Base-by-base conservation (phyloP, 2,797 vertebrate genomes). In the Thamnophis elegans region DNA sequence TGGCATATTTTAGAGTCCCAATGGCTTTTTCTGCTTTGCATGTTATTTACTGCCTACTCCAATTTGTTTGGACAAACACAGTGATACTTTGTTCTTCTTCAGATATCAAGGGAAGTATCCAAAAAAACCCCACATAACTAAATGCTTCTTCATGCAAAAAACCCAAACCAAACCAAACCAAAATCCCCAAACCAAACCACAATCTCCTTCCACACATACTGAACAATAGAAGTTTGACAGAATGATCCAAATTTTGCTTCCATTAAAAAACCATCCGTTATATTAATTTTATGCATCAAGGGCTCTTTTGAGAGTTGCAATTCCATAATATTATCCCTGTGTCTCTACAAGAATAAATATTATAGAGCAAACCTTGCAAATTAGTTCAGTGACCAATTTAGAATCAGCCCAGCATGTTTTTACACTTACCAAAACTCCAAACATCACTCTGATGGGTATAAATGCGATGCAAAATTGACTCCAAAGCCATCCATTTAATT, bases 401-500 rank as follows among this genome's bases (percentile, higher is more conserved):
- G 87, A 89, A 47, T 85, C 86, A 94, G 2, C 51, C 1, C 2
- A 73, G 1, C 20, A 89, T 22, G 56, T 32, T 26, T 87, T 62
- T 78, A 86, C 91, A 97, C 98, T 98, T 94, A 99, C 99, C 99
- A 0, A 99, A 99, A 97, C 99, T 99, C 99, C 99, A 99, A 88
- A 99, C 99, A 16, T 99, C 99, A 68, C 99, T 99, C 96, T 99
- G 99, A 94, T 99, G 99, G 56, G 99, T 99, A 93, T 99, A 99
- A 85, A 98, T 99, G 94, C 98, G 98, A 95, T 99, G 98, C 78
- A 99, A 97, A 97, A 99, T 99, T 0, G 99, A 99, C 95, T 99
- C 99, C 96, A 99, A 94, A 0, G 99, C 99, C 99, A 99, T 99
- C 99, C 99, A 99, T 96, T 99, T 99, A 94, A 99, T 99, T 56